Evolutionary conservation across 2,797 vertebrate genomes (phyloP), one percentile per base, ranked within the genome.

Genomic region (Premnoplex brunnescens): DNA sequence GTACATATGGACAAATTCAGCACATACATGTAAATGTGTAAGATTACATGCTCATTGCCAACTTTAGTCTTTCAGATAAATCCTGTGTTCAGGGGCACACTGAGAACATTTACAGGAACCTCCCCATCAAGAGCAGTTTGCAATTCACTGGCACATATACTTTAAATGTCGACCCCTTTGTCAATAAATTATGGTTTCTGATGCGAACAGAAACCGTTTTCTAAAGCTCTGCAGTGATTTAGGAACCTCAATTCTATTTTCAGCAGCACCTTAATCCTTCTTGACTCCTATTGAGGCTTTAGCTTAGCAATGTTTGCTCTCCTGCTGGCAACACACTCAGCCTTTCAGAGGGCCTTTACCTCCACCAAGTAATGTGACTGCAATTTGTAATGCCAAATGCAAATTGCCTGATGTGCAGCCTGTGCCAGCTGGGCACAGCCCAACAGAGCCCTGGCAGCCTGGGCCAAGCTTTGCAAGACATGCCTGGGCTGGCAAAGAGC

Each of bases 241-340:
- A 87, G 64, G 72, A 77, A 46, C 66, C 79, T 12, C 54, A 58
- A 4, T 62, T 72, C 88, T 32, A 22, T 66, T 85, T 76, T 51
- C 84, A 87, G 81, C 60, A n/a, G 23, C 64, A 87, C 88, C 73
- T 85, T 93, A 96, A 95, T 90, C 91, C 91, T 94, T n/a, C 91
- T 77, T 82, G 85, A 89, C 75, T 85, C 43, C 58, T 66, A 13
- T 3, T 41, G 58, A 93, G 58, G 60, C 46, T 88, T 48, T 9
- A 60, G 85, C 62, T 49, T 21, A 7, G 79, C 58, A 54, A 20
- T 72, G 72, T 89, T 92, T 94, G 80, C 89, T 75, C 49, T 89
- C 59, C 91, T 88, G 60, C 85, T 95, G 89, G 92, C 81, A 85
- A 44, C 1, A 6, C 44, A 3, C 68, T 34, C 32, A 4, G 60